Percentiles rank a stretch among this genome's conserved stretches.
Evolutionary conservation across 2,888 invertebrate genomes (phyloP).

Genomic region (Lymantria monacha): DNA sequence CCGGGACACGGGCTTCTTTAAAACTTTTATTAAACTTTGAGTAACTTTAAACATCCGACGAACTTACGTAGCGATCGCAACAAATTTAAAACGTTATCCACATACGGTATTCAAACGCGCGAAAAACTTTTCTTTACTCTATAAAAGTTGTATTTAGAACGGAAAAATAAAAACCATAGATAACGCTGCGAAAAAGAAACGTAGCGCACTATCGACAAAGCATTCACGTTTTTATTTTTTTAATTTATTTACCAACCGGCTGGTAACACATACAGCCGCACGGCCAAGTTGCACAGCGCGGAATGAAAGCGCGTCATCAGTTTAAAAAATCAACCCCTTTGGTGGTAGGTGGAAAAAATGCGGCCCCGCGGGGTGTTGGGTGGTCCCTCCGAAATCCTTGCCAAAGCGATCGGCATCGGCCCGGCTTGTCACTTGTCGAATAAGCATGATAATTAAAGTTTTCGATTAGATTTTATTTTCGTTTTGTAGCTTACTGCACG

Average conservation of each 20-base stretch:
- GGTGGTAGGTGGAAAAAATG: slow-evolving; percentile 77
- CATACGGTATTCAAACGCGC: slow-evolving; percentile 24
- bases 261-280: slow-evolving; percentile 77
- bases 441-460: slow-evolving; percentile 80
- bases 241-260: slow-evolving; percentile 75
- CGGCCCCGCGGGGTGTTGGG: slow-evolving; percentile 71
- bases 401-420: slow-evolving; percentile 78
- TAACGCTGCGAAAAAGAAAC: slow-evolving; percentile 68
- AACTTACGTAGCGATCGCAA: slow-evolving; percentile 15
- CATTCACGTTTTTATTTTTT: slow-evolving; percentile 59
- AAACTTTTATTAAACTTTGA: slow-evolving; percentile 25
- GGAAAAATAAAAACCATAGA: slow-evolving; percentile 58
- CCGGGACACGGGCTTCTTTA: slow-evolving; percentile 5
- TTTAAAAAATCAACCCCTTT: slow-evolving; percentile 83
- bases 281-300: slow-evolving; percentile 80
- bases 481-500: slow-evolving; percentile 47
- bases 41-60: slow-evolving; percentile 19
- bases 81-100: slow-evolving; percentile 16
- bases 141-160: slow-evolving; percentile 59
- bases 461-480: slow-evolving; percentile 61
- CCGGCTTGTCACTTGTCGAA: slow-evolving; percentile 80
- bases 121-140: slow-evolving; percentile 37
- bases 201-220: slow-evolving; percentile 75
- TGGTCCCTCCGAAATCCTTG: slow-evolving; percentile 77
- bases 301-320: slow-evolving; percentile 84